Base-by-base conservation (phyloP, 37 sponge, comb jelly and placozoan genomes). In the Chondrosia reniformis region DNA sequence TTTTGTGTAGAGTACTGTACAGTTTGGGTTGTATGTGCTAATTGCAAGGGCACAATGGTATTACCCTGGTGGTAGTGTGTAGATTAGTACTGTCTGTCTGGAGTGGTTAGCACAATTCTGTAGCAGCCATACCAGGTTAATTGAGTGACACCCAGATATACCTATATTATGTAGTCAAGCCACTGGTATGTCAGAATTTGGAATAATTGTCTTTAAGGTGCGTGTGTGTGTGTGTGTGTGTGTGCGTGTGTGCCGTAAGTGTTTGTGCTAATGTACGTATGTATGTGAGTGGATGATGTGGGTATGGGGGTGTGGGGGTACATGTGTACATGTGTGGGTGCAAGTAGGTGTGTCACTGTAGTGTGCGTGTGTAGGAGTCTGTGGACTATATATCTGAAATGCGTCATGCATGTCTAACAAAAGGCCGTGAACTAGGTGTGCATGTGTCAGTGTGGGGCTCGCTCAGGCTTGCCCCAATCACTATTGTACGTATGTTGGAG, bases 41-140 rank as follows among this genome's bases (percentile, higher is more conserved):
- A 49, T 49, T 49, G 54, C 54, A 49, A 49, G 54, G 54, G 54
- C 54, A 49, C 54, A 49, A 49, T 49, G 54, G 54, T 49, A 49
- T 49, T 49, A 49, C 54, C 54, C 12, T 49, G 54, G 54, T 49
- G 54, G 54, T 49, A 49, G 54, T 49, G 54, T 49, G 54, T 49
- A 49, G 54, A 49, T 49, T 49, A 49, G 54, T 49, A 49, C 54
- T 49, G 54, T 49, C 12, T 49, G 54, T 49, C 54, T 49, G 54
- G 54, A 49, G 17, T 49, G 54, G 54, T 49, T 49, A 19, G 54
- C 54, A 49, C 54, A 49, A 49, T 49, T 49, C 54, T 49, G 17
- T 49, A 49, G 54, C 54, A 49, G 54, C 54, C 54, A 49, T 49
- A 49, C 54, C 54, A 49, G 54, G 54, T 49, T 49, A 49, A 49